Evolutionary conservation across 2,888 invertebrate genomes (phyloP), one percentile per base, ranked within the genome.

Genomic region (Enchytraeus crypticus): DNA sequence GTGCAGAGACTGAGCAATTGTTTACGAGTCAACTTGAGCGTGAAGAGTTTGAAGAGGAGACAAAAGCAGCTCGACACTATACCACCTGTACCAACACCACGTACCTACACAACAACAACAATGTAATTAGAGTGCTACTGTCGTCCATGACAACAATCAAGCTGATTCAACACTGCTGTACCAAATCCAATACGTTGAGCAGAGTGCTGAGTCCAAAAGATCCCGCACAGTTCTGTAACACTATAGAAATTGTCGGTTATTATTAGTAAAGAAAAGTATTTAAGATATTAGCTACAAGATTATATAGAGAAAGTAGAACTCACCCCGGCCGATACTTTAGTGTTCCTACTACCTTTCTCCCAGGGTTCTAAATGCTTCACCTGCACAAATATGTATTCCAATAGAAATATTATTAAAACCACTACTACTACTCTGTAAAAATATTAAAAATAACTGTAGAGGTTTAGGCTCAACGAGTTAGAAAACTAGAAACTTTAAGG

Each of bases 181-280:
- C n/a, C n/a, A n/a, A n/a, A n/a, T n/a, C n/a, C n/a, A n/a, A n/a
- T 98, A 98, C 97, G 98, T 98, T 78, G 98, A 98, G 32, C 96
- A 97, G 82, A 97, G 96, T 51, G 96, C n/a, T n/a, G n/a, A n/a
- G n/a, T n/a, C n/a, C n/a, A n/a, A n/a, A n/a, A n/a, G n/a, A n/a
- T n/a, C n/a, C n/a, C n/a, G n/a, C n/a, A n/a, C n/a, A n/a, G n/a
- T n/a, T n/a, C n/a, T n/a, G n/a, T n/a, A n/a, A n/a, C n/a, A n/a
- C n/a, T n/a, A n/a, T n/a, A n/a, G n/a, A n/a, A n/a, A n/a, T n/a
- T n/a, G n/a, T n/a, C n/a, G n/a, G n/a, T n/a, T n/a, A n/a, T n/a
- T n/a, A n/a, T n/a, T n/a, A n/a, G n/a, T n/a, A n/a, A n/a, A n/a
- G n/a, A n/a, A n/a, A n/a, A n/a, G n/a, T n/a, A n/a, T n/a, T n/a